Percentiles rank a stretch among this genome's conserved stretches.
Conservation (phyloP, 37 sponge, comb jelly and placozoan genomes). For the Crambe crambe region DNA sequence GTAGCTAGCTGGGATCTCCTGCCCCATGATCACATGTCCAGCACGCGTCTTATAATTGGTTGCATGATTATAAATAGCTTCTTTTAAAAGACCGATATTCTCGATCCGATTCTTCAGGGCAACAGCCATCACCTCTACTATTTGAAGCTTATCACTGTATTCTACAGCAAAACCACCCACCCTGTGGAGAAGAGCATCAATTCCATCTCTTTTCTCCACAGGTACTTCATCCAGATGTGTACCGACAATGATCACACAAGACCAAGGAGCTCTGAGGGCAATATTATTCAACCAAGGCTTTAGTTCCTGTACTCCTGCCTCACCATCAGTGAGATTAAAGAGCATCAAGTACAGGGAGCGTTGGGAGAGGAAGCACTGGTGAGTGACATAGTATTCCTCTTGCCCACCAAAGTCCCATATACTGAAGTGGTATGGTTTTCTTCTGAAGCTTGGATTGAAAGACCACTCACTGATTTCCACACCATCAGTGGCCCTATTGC, state of each 20-base stretch:
- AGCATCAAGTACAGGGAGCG: conserved; percentile 90
- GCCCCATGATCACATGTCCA: conserved; percentile 75
- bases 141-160: conserved; percentile 58
- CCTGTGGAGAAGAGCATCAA: conserved; percentile 36
- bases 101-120: conserved; percentile 59
- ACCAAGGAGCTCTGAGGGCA: conserved; percentile 75
- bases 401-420: conserved; percentile 98
- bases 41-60: conserved; percentile 41
- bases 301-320: conserved; percentile 77
- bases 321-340: conserved; percentile 80
- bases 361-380: conserved; percentile 93
- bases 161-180: conserved; percentile 39
- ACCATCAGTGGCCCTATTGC: conserved; percentile 89
- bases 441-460: conserved; percentile 49
- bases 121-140: conserved; percentile 59
- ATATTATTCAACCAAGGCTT: conserved; percentile 93
- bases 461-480: conserved; percentile 89
- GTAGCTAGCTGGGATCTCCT: conserved; percentile 88
- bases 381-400: conserved; percentile 93
- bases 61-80: conserved; percentile 84
- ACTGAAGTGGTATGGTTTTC: conserved; percentile 67
- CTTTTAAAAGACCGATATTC: conserved; percentile 71
- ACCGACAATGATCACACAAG: conserved; percentile 84
- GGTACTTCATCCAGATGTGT: conserved; percentile 82
- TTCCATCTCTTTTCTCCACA: conserved; percentile 43